A percentile compares a stretch with the other conserved stretches of the same genome.
Conservation (phyloP, 2,797 vertebrate genomes). For the Tokudaia tokunoshimensis region DNA sequence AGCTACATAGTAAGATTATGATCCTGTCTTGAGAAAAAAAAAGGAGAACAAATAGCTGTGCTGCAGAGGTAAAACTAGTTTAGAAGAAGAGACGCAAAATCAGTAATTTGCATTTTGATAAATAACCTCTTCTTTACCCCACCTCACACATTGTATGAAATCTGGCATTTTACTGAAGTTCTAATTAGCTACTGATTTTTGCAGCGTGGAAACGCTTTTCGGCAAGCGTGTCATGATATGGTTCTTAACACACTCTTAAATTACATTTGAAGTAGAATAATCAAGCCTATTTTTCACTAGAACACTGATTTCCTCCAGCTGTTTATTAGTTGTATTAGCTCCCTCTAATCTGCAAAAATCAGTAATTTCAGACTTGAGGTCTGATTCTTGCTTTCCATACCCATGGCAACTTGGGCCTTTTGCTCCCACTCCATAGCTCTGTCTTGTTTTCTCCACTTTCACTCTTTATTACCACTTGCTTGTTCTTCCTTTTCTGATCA, state of each 20-base stretch:
- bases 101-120: constrained; percentile 66
- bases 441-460: neutral
- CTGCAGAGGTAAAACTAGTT: neutral
- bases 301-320: constrained; percentile 63
- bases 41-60: neutral
- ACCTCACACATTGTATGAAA: constrained; percentile 59
- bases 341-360: constrained; percentile 48
- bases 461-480: neutral
- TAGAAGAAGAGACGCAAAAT: neutral
- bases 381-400: neutral
- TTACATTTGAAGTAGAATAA: constrained; percentile 76
- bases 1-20: neutral
- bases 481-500: neutral
- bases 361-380: constrained; percentile 58
- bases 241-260: constrained; percentile 68
- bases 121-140: constrained; percentile 28
- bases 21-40: neutral
- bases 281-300: constrained; percentile 77
- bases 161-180: constrained; percentile 61
- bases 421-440: neutral
- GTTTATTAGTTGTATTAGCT: constrained; percentile 66
- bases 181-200: constrained; percentile 78
- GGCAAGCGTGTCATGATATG: constrained; percentile 52
- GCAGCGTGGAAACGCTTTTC: constrained; percentile 55
- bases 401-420: neutral